Base-by-base conservation (phyloP, 1,140 invertebrate species). In the Tetramorium parvispinum region DNA sequence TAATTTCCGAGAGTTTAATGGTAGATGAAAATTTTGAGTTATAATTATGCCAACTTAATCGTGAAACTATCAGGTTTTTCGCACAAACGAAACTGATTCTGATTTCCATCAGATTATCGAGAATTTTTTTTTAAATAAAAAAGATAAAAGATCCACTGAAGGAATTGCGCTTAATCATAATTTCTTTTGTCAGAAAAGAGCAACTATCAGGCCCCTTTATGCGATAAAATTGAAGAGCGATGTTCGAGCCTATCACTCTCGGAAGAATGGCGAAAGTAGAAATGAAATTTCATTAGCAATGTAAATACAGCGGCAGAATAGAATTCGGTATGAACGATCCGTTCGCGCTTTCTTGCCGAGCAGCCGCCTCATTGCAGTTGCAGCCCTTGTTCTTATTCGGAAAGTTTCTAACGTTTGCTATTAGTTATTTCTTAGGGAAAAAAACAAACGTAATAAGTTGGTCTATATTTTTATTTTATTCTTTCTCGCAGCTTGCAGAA, bases 241-340 rank as follows among this genome's bases (percentile, higher is more conserved):
- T 13, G 24, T 37, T 40, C 16, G 24, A 55, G 49, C n/a, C 66
- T 59, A 53, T 40, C 68, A 61, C 5, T 76, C 24, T 71, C 66
- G n/a, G 46, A 87, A 63, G 27, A 83, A 85, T 40, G 27, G 49
- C 32, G n/a, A 68, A 78, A 40, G 61, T 65, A 65, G 76, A 81
- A 82, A 88, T 81, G 86, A 88, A 89, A 92, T 91, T 91, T 92
- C 89, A 92, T 92, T 90, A 90, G 88, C 88, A 91, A 92, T 91
- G 88, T 87, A 91, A 91, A 91, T 91, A 82, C 27, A 21, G 16
- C 5, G 70, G 13, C 40, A 18, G 59, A 46, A 13, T 61, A 27
- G 13, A 87, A 85, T 87, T 78, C 43, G 27, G 32, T 63, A 73
- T 40, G 65, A 85, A 78, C 61, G 11, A 46, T 55, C 21, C 8